Base-by-base conservation (phyloP, 2,113 vertebrate genomes). In the Thinocorus orbignyianus region DNA sequence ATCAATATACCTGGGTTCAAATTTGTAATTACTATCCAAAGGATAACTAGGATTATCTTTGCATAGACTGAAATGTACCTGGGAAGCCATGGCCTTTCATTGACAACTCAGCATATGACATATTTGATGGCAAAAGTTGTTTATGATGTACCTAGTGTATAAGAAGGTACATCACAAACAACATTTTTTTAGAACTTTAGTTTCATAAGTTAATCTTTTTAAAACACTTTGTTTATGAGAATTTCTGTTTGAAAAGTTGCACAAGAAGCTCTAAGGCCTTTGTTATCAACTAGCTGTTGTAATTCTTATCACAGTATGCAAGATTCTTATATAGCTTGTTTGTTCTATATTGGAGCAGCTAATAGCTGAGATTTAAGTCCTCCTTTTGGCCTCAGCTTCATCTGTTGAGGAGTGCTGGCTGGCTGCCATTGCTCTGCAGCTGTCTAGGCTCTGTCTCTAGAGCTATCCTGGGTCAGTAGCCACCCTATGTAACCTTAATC, bases 341-440 rank as follows among this genome's bases (percentile, higher is more conserved):
- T 2, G 1, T 83, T 90, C 62, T 88, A 6, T 42, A 81, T 90
- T 66, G 77, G 37, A 82, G 23, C 19, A 79, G 66, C 22, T 80
- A 82, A 72, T 80, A 86, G 26, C 65, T 61, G 61, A 85, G 81
- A 64, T 74, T 74, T 68, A 79, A 79, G 49, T 81, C 44, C n/a
- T 92, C 17, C 23, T 81, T 86, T 81, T 81, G 84, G 81, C 48
- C 23, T 93, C 31, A 5, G 65, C 81, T 85, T 76, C 84, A 81
- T 73, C 78, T 91, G 44, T 83, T 91, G 62, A 82, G 78, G 57
- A 82, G 33, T 23, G 6, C 66, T 92, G 94, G 68, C 85, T 90
- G 71, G 6, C 54, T 94, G 93, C 82, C 82, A 70, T 51, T n/a
- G 26, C 42, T 64, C 46, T 90, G 82, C 92, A 93, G 88, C 90